Percentiles rank a stretch among this genome's conserved stretches.
phyloP scores from a whole-genome alignment of 2,797 vertebrate species.

The Muscicapa striata region DNA sequence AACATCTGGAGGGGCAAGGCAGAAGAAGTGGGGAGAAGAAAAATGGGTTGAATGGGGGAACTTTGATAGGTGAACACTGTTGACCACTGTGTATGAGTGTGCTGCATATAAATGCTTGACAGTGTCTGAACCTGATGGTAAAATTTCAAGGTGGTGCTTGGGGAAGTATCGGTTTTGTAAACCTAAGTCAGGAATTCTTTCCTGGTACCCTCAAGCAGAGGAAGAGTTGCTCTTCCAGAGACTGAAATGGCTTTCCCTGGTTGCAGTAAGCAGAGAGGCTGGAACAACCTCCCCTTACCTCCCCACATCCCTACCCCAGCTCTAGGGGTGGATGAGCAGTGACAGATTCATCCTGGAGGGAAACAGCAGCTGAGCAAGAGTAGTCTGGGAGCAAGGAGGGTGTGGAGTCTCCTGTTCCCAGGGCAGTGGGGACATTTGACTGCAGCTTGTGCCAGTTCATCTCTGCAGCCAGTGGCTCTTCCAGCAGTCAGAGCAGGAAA shows the following conservation, averaged over 20 bases:
- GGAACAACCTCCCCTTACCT: not conserved
- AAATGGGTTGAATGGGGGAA: not conserved
- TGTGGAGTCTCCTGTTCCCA: not conserved
- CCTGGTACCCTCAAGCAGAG: not conserved
- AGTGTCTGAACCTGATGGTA: not conserved
- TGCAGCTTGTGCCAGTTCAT: not conserved
- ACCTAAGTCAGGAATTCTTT: not conserved
- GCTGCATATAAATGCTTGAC: not conserved
- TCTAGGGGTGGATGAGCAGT: not conserved
- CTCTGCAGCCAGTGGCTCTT: not conserved
- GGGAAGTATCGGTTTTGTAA: not conserved
- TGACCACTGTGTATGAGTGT: not conserved
- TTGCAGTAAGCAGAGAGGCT: not conserved
- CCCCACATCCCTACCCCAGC: not conserved
- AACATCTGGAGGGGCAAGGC: not conserved
- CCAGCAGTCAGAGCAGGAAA: not conserved
- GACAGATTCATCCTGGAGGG: not conserved
- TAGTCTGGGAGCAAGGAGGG: not conserved
- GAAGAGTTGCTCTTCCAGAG: not conserved
- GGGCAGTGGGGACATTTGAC: fast-evolving
- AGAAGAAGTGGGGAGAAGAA: not conserved
- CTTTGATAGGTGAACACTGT: not conserved
- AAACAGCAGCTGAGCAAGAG: not conserved
- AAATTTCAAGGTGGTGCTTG: not conserved
- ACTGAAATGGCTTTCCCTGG: not conserved